A percentile compares a stretch with the other conserved stretches of the same genome.
phyloP scores from a whole-genome alignment of 2,888 invertebrate genomes.

The Ophion costatus region DNA sequence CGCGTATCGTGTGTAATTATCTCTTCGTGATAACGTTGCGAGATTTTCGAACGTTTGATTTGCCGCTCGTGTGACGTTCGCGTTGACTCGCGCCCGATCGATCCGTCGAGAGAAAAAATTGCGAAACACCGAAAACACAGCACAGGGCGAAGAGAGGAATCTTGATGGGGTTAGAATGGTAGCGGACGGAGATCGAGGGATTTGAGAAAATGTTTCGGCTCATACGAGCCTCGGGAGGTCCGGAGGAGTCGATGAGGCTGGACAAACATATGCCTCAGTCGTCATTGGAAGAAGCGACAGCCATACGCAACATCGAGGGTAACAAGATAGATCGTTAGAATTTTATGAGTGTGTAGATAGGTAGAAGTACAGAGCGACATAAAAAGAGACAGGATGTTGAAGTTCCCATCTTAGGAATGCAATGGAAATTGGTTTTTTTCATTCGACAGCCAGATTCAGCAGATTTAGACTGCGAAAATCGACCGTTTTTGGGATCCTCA shows the following conservation, averaged over 20 bases:
- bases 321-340: not conserved
- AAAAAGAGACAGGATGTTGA: slow-evolving; percentile 24
- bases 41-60: slow-evolving; percentile 3
- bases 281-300: slow-evolving; percentile 57
- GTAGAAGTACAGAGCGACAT: slow-evolving; percentile 48
- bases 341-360: slow-evolving; percentile 7
- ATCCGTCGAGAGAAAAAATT: slow-evolving; percentile 6
- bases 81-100: slow-evolving; percentile 5
- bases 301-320: slow-evolving; percentile 61
- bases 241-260: slow-evolving; percentile 5
- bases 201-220: not conserved
- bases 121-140: slow-evolving; percentile 50
- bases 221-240: not conserved
- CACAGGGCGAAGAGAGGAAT: slow-evolving; percentile 33
- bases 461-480: not conserved
- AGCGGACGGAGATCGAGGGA: slow-evolving; percentile 19
- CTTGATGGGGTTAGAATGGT: not conserved
- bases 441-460: not conserved
- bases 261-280: slow-evolving; percentile 13
- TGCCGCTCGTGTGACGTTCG: not conserved
- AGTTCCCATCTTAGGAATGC: not conserved
- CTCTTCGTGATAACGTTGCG: slow-evolving; percentile 16
- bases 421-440: not conserved
- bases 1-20: slow-evolving; percentile 11
- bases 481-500: not conserved